A percentile compares a stretch with the other conserved stretches of the same genome.
These are phyloP conservation scores for Paraescarpia echinospica DNA, from an alignment of 1,140 invertebrate species.

Conservation along the genomic window DNA sequence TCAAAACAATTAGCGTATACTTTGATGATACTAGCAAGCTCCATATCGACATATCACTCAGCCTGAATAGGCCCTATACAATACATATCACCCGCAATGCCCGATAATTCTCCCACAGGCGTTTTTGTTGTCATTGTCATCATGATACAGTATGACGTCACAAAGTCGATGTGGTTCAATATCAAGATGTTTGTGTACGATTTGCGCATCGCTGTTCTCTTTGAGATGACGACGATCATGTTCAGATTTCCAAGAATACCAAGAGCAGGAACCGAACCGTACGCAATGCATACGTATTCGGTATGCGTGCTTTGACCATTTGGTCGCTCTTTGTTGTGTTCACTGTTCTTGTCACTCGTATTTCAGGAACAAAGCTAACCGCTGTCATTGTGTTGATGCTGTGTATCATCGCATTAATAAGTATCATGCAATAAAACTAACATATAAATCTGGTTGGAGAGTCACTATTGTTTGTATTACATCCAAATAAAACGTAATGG, in stretches of 20 bases:
- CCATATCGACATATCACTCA: constrained; percentile 24
- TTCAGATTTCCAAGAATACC: constrained; percentile 19
- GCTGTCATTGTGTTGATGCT: too few species aligned
- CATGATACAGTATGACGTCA: constrained; percentile 20
- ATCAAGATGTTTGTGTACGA: constrained; percentile 8
- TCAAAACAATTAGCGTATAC: constrained; percentile 20
- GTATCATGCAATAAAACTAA: too few species aligned
- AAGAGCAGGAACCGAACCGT: neutral
- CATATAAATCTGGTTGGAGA: too few species aligned
- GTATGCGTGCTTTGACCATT: neutral
- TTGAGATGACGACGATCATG: constrained; percentile 24
- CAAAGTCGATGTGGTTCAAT: constrained; percentile 24
- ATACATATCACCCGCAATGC: constrained; percentile 8
- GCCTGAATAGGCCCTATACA: constrained; percentile 24
- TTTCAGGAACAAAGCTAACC: too few species aligned
- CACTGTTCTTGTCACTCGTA: too few species aligned
- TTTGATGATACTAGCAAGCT: constrained; percentile 21
- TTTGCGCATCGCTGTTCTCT: constrained; percentile 15
- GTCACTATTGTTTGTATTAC: too few species aligned
- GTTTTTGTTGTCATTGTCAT: constrained; percentile 17
- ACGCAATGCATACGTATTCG: neutral
- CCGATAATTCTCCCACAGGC: neutral
- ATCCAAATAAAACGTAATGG: too few species aligned
- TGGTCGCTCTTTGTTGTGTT: neutral
- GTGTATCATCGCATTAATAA: too few species aligned